Base-by-base conservation (phyloP, 2,888 invertebrate genomes). In the Epsilonema sp. region DNA sequence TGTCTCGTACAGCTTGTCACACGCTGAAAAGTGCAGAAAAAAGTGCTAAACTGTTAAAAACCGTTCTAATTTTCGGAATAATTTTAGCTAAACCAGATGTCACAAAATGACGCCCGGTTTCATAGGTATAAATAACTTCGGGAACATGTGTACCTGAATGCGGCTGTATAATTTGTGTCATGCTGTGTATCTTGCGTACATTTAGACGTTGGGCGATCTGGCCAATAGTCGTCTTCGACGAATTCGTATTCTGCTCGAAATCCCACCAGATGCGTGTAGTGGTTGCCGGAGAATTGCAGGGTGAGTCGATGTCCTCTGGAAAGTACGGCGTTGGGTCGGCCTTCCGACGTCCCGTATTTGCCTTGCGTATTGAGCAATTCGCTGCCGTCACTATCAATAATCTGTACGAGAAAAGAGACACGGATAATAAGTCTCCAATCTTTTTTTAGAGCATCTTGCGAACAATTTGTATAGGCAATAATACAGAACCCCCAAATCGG, bases 1-100 rank as follows among this genome's bases (percentile, higher is more conserved):
- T 26, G 41, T 43, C 39, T 58, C 55, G 21, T 54, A 51, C 24
- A 48, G 26, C 26, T 50, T 49, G 31, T 58, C 57, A 46, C 57
- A 57, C 44, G 53, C 57, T 58, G 22, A 40, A 54, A 43, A n/a
- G 26, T n/a, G n/a, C n/a, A n/a, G n/a, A n/a, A n/a, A n/a, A n/a
- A n/a, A n/a, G n/a, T n/a, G n/a, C n/a, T n/a, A n/a, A n/a, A n/a
- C n/a, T n/a, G n/a, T n/a, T n/a, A n/a, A n/a, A n/a, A n/a, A n/a
- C n/a, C n/a, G n/a, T n/a, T n/a, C n/a, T n/a, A n/a, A n/a, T n/a
- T n/a, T n/a, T n/a, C n/a, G n/a, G n/a, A n/a, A n/a, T n/a, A n/a
- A n/a, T 8, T 39, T 31, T 8, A 11, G 8, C 31, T 31, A 16
- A 11, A 31, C 8, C 8, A 26, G n/a, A 11, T 22, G 22, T 45